These are phyloP conservation scores for Axis porcinus DNA, from an alignment of 2,113 vertebrate genomes.

Conservation along the genomic window DNA sequence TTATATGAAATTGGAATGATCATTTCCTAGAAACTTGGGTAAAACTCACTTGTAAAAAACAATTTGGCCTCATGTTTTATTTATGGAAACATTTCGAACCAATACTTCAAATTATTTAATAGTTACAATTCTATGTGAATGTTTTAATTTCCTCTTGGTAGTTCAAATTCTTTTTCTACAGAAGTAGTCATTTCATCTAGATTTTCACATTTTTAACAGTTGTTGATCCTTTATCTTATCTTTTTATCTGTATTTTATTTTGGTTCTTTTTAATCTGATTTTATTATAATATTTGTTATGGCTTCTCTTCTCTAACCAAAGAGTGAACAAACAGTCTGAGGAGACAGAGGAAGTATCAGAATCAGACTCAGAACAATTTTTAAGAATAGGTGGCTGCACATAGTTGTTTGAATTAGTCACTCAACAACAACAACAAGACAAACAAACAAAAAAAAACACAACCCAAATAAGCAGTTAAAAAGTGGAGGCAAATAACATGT, in stretches of 20 bases:
- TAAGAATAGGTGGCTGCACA: background rate
- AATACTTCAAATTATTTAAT: background rate
- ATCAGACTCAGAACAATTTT: background rate
- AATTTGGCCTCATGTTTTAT: background rate
- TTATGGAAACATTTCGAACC: background rate
- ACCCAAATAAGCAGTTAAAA: background rate
- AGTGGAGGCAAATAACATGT: background rate
- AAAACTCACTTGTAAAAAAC: background rate
- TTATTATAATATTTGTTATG: background rate
- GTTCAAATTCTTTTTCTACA: background rate
- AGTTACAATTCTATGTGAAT: background rate
- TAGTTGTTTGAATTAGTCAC: background rate
- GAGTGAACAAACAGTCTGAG: background rate
- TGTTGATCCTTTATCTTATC: background rate
- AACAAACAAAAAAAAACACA: too few relatives aligned
- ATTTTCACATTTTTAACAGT: background rate
- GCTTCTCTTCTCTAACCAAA: background rate
- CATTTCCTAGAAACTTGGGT: background rate
- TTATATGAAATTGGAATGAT: background rate
- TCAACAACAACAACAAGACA: background rate
- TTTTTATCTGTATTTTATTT: background rate
- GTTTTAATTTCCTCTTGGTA: background rate
- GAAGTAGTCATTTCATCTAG: background rate
- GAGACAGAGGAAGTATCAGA: background rate
- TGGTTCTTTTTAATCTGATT: background rate